Evolutionary conservation across 2,797 vertebrate genomes (phyloP).

Genomic region (Melanotaenia maccullochi): DNA sequence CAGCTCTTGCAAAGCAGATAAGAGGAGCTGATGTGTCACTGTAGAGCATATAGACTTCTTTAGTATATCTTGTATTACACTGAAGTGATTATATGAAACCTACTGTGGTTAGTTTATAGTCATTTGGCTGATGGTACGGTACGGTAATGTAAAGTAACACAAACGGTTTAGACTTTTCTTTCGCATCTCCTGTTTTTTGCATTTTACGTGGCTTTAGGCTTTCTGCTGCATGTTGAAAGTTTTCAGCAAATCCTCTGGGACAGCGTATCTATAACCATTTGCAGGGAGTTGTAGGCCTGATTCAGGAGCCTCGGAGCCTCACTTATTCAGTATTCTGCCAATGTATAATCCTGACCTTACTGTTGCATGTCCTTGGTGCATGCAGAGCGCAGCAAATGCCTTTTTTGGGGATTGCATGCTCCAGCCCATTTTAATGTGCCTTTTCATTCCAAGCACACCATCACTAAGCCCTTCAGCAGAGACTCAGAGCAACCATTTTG

Average conservation of each 20-base stretch:
- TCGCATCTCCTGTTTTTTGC: neutral
- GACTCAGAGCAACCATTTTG: constrained; percentile 75
- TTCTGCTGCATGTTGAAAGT: constrained; percentile 33
- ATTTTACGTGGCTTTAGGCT: constrained; percentile 2
- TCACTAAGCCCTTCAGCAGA: constrained; percentile 65
- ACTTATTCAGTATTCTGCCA: constrained; percentile 76
- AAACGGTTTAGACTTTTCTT: too few species aligned
- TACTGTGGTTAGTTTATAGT: neutral
- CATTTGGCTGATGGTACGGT: neutral
- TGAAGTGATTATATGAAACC: neutral
- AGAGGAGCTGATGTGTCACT: constrained; percentile 14
- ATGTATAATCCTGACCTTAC: constrained; percentile 82
- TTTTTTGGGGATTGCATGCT: constrained; percentile 78
- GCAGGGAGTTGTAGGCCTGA: constrained; percentile 46
- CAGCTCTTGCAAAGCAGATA: constrained; percentile 28
- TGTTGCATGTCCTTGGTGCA: constrained; percentile 82
- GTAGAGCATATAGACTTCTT: constrained; percentile 1
- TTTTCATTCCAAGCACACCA: constrained; percentile 70
- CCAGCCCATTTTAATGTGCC: constrained; percentile 76
- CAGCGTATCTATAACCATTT: constrained; percentile 41
- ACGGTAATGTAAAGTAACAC: neutral
- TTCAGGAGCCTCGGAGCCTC: constrained; percentile 60
- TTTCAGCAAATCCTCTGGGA: constrained; percentile 40
- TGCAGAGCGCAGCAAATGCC: constrained; percentile 75
- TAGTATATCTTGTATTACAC: neutral